Base-by-base conservation (phyloP, 2,113 vertebrate genomes). In the Entomyzon cyanotis region DNA sequence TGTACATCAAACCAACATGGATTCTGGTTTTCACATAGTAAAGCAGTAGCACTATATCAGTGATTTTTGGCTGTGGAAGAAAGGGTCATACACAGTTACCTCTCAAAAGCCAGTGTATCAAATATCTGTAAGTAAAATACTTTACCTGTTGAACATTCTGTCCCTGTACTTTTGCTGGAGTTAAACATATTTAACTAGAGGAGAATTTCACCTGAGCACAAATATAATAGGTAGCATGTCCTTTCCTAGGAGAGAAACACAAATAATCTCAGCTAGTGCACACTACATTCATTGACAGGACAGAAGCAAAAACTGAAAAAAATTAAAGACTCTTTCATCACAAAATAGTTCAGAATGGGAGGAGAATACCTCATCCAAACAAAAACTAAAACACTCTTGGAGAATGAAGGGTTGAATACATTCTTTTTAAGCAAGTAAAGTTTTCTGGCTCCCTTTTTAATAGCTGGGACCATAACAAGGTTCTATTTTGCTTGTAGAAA, bases 211-310 rank as follows among this genome's bases (percentile, higher is more conserved):
- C 7, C 16, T 12, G 42, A 58, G 37, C 49, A 73, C 15, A 64
- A 24, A 6, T 31, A 9, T 35, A 41, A 35, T 4, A 58, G 28
- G 7, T 11, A 59, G 18, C 18, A 35, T 0, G 0, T 35, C 17
- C 50, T 87, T 65, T 52, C 20, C 21, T 2, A 15, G 21, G 2
- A 33, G 7, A 62, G 55, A 85, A 74, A 55, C 25, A 60, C 16
- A 17, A 46, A 41, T 37, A 19, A 30, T 81, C 49, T 52, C 55
- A 60, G 35, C 10, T 8, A 31, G 9, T 5, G 12, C 5, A 22
- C 9, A 13, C 55, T 24, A 16, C 9, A 17, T 35, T 73, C 20
- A 18, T 15, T 59, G n/a, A 35, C 7, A 67, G 20, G 12, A 71
- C 22, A 47, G 15, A 50, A 75, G 20, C 9, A 42, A 65, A 62